These are phyloP conservation scores for Paracentrotus lividus DNA, from an alignment of 53 echinoderm and acorn worm species.

Conservation along the genomic window DNA sequence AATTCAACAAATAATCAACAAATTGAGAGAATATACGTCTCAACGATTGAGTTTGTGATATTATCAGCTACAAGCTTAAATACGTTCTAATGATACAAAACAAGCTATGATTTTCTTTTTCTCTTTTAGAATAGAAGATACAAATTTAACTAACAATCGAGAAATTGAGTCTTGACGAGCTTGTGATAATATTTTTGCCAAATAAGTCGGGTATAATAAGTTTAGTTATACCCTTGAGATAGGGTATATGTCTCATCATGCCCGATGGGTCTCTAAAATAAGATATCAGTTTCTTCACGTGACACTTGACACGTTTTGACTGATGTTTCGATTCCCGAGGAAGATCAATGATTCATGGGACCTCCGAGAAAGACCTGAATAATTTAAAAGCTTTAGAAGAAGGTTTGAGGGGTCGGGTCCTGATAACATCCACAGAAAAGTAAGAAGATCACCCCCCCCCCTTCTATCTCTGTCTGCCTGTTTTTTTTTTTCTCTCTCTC, in stretches of 20 bases:
- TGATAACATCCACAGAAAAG: neutral
- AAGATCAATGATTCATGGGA: slow-evolving; percentile 25
- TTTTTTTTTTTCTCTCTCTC: neutral
- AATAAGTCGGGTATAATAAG: neutral
- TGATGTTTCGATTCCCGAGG: slow-evolving; percentile 36
- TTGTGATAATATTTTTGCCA: too few relatives aligned
- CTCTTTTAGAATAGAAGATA: too few relatives aligned
- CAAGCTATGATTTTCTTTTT: too few relatives aligned
- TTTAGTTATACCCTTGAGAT: neutral
- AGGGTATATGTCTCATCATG: slow-evolving; percentile 25
- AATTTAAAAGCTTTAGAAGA: slow-evolving; percentile 23
- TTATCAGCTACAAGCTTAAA: too few relatives aligned
- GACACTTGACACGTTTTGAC: slow-evolving; percentile 51
- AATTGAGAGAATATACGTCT: too few relatives aligned
- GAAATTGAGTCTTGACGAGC: too few relatives aligned
- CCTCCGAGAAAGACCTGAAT: neutral
- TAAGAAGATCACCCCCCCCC: neutral
- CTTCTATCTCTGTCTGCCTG: neutral
- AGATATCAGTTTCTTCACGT: slow-evolving; percentile 42
- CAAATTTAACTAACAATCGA: too few relatives aligned
- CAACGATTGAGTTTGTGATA: too few relatives aligned
- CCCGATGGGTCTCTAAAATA: slow-evolving; percentile 25
- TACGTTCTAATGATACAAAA: too few relatives aligned
- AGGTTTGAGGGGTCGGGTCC: neutral
- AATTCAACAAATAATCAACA: too few relatives aligned